phyloP scores from a whole-genome alignment of 2,113 vertebrate genomes.

The Gadus macrocephalus region DNA sequence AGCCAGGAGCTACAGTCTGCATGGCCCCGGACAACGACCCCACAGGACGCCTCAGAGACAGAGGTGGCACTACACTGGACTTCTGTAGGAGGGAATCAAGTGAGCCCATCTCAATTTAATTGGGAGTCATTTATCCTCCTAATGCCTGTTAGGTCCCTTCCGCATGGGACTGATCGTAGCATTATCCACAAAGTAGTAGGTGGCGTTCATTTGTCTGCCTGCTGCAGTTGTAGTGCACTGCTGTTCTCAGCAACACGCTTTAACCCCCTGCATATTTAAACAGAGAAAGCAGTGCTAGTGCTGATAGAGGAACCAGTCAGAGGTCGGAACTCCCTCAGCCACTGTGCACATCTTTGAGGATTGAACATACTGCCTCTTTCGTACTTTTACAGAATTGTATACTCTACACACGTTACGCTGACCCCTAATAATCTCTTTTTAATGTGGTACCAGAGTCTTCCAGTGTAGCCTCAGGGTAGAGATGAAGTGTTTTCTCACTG shows the following conservation, averaged over 20 bases:
- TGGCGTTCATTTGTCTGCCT: not conserved
- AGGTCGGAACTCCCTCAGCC: not conserved
- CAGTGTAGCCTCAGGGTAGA: no score
- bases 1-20: slow-evolving; percentile 38
- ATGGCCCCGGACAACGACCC: slow-evolving; percentile 35
- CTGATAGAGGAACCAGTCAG: not conserved
- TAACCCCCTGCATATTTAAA: not conserved
- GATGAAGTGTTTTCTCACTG: no score
- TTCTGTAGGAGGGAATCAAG: slow-evolving; percentile 28
- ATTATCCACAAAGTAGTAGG: not conserved
- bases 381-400: no score
- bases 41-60: slow-evolving; percentile 43
- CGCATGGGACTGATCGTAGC: slow-evolving; percentile 20
- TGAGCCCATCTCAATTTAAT: slow-evolving; percentile 40
- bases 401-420: no score
- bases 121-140: slow-evolving; percentile 45
- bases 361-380: not conserved
- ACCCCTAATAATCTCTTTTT: no score
- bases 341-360: not conserved
- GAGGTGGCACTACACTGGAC: slow-evolving; percentile 1
- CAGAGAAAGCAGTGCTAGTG: no score
- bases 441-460: no score
- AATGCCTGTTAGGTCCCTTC: slow-evolving; percentile 34
- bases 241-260: not conserved
- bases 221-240: not conserved